These are phyloP conservation scores for Drosophila testacea DNA, from an alignment of 2,888 invertebrate species.

Conservation along the genomic window DNA sequence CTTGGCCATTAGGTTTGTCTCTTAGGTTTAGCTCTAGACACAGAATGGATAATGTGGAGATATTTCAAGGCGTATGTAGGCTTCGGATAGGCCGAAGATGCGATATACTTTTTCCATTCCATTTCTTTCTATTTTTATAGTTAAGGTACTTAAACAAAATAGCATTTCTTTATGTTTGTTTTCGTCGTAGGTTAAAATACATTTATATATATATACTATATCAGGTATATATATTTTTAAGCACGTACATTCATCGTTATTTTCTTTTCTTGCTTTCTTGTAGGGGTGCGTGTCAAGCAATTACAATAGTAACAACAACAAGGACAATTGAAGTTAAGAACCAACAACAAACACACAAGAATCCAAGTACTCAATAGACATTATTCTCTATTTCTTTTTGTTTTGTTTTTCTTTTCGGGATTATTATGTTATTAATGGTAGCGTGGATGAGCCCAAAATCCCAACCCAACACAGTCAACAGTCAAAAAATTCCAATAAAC, in stretches of 20 bases:
- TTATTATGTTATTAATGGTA: not conserved
- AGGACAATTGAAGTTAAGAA: slow-evolving; percentile 27
- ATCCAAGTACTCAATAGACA: slow-evolving; percentile 11
- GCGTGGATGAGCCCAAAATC: not conserved
- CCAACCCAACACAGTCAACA: slow-evolving; percentile 1
- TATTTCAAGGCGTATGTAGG: slow-evolving; percentile 1
- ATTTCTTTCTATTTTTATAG: not conserved
- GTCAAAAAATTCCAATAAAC: slow-evolving; percentile 1
- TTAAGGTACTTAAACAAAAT: slow-evolving; percentile 43
- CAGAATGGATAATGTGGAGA: slow-evolving; percentile 8
- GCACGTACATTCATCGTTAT: slow-evolving; percentile 29
- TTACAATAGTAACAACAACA: slow-evolving; percentile 24
- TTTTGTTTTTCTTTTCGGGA: not conserved
- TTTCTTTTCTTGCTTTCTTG: not conserved
- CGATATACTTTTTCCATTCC: not conserved
- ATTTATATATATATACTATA: slow-evolving; percentile 18
- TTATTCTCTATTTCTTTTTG: not conserved
- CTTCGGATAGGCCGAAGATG: slow-evolving; percentile 10
- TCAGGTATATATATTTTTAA: slow-evolving; percentile 27
- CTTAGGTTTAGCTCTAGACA: slow-evolving; percentile 21
- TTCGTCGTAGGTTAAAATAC: slow-evolving; percentile 37
- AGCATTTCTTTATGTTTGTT: slow-evolving; percentile 8
- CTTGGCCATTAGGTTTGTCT: slow-evolving; percentile 10
- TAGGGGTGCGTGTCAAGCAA: slow-evolving; percentile 27
- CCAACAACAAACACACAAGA: slow-evolving; percentile 34